phyloP scores from a whole-genome alignment of 2,888 invertebrate species.

The Caprella mutica region DNA sequence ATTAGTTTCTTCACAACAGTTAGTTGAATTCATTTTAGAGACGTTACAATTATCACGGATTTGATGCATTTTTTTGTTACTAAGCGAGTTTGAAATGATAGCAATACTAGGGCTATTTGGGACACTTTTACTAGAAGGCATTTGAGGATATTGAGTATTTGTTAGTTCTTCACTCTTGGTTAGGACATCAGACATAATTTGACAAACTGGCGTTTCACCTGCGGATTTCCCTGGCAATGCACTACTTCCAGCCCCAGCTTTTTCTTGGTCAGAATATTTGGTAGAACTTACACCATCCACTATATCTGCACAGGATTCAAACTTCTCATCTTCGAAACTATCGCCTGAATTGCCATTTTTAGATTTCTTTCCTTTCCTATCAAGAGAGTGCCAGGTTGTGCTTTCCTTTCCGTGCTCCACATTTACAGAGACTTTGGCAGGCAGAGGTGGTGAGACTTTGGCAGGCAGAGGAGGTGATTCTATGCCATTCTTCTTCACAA shows the following conservation, averaged over 20 bases:
- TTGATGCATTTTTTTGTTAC: too few relatives aligned
- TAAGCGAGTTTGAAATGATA: background rate
- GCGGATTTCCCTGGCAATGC: background rate
- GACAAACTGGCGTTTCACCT: background rate
- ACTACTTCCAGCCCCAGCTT: background rate
- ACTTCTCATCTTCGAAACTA: constrained; percentile 14
- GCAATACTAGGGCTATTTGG: constrained; percentile 4
- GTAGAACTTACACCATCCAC: background rate
- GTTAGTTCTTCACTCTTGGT: background rate
- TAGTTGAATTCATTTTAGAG: too few relatives aligned
- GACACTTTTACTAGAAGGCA: constrained; percentile 7
- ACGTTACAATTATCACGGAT: too few relatives aligned
- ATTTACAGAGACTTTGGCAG: background rate
- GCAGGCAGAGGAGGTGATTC: constrained; percentile 16
- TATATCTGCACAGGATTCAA: constrained; percentile 2
- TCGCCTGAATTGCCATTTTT: constrained; percentile 6
- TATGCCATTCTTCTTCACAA: too few relatives aligned
- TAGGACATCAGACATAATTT: background rate
- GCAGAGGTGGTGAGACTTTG: background rate
- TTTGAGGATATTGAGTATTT: background rate
- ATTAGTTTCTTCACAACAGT: too few relatives aligned
- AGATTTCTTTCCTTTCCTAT: constrained; percentile 1
- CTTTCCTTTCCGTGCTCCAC: constrained; percentile 5
- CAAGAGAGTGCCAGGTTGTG: constrained; percentile 16
- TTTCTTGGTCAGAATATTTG: background rate